phyloP scores from a whole-genome alignment of 2,797 vertebrate genomes.

The Scarus forsteni region DNA sequence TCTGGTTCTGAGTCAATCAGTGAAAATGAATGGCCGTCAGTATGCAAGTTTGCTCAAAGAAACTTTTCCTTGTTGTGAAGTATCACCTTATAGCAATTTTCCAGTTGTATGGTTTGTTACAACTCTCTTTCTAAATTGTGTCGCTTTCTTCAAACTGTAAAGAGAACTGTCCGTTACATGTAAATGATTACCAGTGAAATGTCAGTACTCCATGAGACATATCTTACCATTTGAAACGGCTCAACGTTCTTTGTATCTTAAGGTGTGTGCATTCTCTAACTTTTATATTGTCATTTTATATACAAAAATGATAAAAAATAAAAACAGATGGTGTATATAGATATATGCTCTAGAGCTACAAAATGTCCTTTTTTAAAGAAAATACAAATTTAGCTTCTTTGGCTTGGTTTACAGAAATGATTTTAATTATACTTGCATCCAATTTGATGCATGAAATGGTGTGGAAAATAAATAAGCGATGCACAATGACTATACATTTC shows the following conservation, averaged over 20 bases:
- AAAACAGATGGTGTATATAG: constrained; percentile 88
- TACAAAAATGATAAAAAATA: constrained; percentile 90
- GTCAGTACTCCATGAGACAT: constrained; percentile 90
- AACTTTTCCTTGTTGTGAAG: constrained; percentile 92
- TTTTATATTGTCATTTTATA: constrained; percentile 99
- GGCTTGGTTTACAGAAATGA: constrained; percentile 98
- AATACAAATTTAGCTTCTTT: constrained; percentile 98
- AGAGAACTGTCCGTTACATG: constrained; percentile 87
- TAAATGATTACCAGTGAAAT: constrained; percentile 93
- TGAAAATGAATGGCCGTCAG: constrained; percentile 80
- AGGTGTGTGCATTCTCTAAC: constrained; percentile 95
- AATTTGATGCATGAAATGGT: constrained; percentile 96
- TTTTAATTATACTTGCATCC: constrained; percentile 98
- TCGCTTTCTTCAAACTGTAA: constrained; percentile 83
- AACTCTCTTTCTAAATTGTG: constrained; percentile 92
- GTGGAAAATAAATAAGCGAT: constrained; percentile 94
- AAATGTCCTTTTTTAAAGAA: constrained; percentile 90
- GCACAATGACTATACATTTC: constrained; percentile 99
- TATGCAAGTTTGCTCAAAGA: constrained; percentile 93
- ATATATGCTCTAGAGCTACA: constrained; percentile 99
- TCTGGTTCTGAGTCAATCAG: constrained; percentile 81
- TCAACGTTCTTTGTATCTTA: constrained; percentile 98
- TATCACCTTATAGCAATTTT: constrained; percentile 97
- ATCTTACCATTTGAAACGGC: constrained; percentile 94
- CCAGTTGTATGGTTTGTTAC: constrained; percentile 97